Percentiles rank a stretch among this genome's conserved stretches.
phyloP scores from a whole-genome alignment of 2,888 invertebrate species.

The Caenorhabditis sp. region DNA sequence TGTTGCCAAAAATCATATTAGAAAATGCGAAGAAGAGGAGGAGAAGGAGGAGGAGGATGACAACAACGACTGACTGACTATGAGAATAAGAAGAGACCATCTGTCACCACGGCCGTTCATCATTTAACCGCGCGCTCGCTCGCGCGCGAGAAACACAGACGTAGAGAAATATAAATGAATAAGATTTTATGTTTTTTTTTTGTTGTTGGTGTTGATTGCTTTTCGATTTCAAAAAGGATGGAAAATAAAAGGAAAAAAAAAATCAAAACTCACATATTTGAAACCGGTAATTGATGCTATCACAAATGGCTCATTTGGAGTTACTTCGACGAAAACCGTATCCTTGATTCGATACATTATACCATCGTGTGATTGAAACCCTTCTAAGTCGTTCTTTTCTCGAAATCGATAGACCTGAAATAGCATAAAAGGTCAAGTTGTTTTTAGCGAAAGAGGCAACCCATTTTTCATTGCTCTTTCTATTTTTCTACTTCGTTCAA shows the following conservation, averaged over 20 bases:
- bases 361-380: constrained; percentile 63
- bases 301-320: constrained; percentile 56
- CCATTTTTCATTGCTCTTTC: no score
- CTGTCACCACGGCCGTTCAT: constrained; percentile 22
- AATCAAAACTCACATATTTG: constrained; percentile 59
- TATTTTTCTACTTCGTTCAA: no score
- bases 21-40: not conserved
- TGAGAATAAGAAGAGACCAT: constrained; percentile 12
- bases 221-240: not conserved
- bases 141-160: not conserved
- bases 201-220: not conserved
- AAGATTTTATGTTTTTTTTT: not conserved
- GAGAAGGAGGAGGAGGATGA: not conserved
- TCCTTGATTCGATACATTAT: constrained; percentile 57
- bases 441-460: no score
- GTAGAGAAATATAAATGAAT: not conserved
- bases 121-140: constrained; percentile 4
- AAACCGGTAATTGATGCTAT: constrained; percentile 57
- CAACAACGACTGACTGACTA: not conserved
- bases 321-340: constrained; percentile 59
- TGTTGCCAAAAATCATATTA: constrained; percentile 1
- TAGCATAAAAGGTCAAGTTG: not conserved
- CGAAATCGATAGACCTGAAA: constrained; percentile 59
- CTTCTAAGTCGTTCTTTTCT: constrained; percentile 56
- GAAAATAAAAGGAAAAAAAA: no score